Base-by-base conservation (phyloP, 2,797 vertebrate species). In the Hypotaenidia philippensis region DNA sequence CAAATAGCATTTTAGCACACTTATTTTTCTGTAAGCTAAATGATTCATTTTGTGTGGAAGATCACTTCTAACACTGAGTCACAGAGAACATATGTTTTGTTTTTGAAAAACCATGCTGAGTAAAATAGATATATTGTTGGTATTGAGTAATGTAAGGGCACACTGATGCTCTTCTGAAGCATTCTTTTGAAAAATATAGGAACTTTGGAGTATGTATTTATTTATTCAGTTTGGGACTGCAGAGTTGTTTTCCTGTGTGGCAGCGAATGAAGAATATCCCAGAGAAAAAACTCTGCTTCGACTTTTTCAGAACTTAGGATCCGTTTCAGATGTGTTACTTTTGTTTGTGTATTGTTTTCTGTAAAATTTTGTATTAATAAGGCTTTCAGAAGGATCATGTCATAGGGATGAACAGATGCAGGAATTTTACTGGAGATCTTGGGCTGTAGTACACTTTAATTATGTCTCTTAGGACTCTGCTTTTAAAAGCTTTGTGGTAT, bases 1-100 rank as follows among this genome's bases (percentile, higher is more conserved):
- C 36, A 72, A 49, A 63, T 74, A 74, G 20, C 11, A 23, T 83
- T 77, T 56, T 77, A 31, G 94, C 89, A 64, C 47, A 76, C 40
- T 53, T 31, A 45, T 10, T 11, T 55, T 93, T 53, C 25, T 31
- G 0, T 38, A 68, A 50, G 19, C 29, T 38, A 29, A 59, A 41
- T 13, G 9, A 7, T 72, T 53, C 8, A 57, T 79, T 94, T 47
- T 49, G 0, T 38, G 22, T 59, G 40, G 59, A 72, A 74, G 14
- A n/a, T 50, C 50, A 87, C 72, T 60, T 53, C 34, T 50, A 56
- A 74, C 31, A 45, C 13, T 44, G 25, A 57, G 55, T 70, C 78
- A 57, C 16, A 66, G 49, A 55, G 45, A 65, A 44, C 78, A 75
- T 25, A 8, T 52, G 20, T 40, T 55, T 64, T 64, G 19, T 22